Base-by-base conservation (phyloP, 2,888 invertebrate genomes). In the Hirtodrosophila confusa region DNA sequence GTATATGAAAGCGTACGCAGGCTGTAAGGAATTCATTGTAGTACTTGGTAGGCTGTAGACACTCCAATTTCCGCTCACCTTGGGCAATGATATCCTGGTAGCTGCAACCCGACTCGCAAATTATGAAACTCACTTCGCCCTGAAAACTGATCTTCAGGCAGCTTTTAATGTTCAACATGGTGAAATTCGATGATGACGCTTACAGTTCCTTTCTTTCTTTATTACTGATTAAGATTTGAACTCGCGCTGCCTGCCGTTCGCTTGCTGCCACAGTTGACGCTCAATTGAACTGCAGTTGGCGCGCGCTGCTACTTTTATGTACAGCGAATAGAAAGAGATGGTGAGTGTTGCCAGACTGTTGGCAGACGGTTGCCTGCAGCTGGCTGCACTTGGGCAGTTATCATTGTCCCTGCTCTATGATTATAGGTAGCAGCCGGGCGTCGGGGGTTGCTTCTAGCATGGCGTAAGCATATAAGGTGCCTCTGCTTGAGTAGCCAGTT, bases 31-130 rank as follows among this genome's bases (percentile, higher is more conserved):
- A n/a, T 24, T 37, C 6, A 5, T 27, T 27, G 4, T 27, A 27
- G 1, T 49, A 31, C 7, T 24, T 9, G 3, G 3, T 23, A 17
- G 33, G 10, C 10, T 7, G 2, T 8, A 40, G 6, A 7, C 6
- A 53, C 40, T 57, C 27, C 7, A 0, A 23, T 27, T n/a, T 39
- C 23, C 6, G 61, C 76, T 76, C 70, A 90, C 90, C 88, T 55
- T 75, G 75, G n/a, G 60, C 70, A 3, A 90, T 73, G n/a, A 90
- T 74, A 11, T 88, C 78, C 3, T 86, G 80, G 45, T 86, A 90
- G 23, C 67, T 72, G 70, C 65, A 75, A 55, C 60, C 67, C 4
- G 62, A 33, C 10, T 69, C 65, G 37, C 71, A 88, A 4, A 65
- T 58, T 2, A 87, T 48, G 11, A 58, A 60, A 17, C 55, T 60